Evolutionary conservation across 2,797 vertebrate genomes (phyloP).

Genomic region (Sebastes trivittatus): DNA sequence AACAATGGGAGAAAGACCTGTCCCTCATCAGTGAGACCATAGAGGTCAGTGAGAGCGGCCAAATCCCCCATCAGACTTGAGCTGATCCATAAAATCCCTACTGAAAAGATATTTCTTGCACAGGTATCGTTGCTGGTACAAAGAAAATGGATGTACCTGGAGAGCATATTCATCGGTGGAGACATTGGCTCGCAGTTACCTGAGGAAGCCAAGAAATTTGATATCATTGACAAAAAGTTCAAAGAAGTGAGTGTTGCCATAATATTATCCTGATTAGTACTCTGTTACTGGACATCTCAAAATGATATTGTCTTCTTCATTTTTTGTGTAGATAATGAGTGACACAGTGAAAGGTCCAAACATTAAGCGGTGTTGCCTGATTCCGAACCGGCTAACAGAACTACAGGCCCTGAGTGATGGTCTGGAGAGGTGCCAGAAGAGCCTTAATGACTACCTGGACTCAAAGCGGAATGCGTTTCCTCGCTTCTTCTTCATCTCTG

Average conservation of each 20-base stretch:
- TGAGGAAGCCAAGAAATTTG: conserved; percentile 94
- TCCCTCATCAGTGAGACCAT: conserved; percentile 94
- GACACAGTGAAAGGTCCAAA: conserved; percentile 85
- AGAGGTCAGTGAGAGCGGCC: conserved; percentile 83
- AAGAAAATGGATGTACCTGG: conserved; percentile 98
- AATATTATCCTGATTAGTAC: not conserved
- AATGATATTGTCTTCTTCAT: not conserved
- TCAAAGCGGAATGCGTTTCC: conserved; percentile 97
- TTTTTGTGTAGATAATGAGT: conserved; percentile 88
- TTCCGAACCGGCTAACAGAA: conserved; percentile 86
- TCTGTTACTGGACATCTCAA: not conserved
- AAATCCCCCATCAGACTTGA: not conserved
- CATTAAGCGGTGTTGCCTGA: conserved; percentile 90
- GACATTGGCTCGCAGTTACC: conserved; percentile 94
- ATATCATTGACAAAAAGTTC: conserved; percentile 88
- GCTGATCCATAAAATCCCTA: not conserved
- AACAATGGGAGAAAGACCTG: conserved; percentile 92
- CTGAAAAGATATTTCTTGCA: not conserved
- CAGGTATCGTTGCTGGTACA: conserved; percentile 95
- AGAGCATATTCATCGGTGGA: conserved; percentile 95
- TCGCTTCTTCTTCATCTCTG: conserved; percentile 97
- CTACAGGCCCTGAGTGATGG: conserved; percentile 87
- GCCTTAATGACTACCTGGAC: conserved; percentile 94
- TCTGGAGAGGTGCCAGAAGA: conserved; percentile 96
- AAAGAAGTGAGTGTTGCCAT: conserved; percentile 84